Conservation (phyloP, 2,113 vertebrate species). For the Miniopterus natalensis region DNA sequence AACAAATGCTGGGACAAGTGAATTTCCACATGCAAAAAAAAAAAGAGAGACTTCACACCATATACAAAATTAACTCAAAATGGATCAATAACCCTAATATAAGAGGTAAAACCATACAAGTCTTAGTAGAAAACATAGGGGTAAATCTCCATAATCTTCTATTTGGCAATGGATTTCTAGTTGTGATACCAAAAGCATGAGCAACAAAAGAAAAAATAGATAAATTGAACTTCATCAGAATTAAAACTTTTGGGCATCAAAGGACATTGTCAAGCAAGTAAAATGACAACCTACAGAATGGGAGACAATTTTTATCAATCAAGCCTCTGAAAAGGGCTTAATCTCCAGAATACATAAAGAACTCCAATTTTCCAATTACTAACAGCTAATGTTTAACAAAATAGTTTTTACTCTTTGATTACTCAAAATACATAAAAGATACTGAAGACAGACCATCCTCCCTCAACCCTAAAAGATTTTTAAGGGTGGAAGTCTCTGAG, state of each 20-base stretch:
- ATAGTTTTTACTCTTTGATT: background rate
- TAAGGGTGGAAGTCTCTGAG: too few species aligned
- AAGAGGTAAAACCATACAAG: conserved; percentile 9
- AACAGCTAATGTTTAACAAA: conserved; percentile 45
- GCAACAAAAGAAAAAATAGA: background rate
- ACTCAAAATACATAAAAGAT: conserved; percentile 42
- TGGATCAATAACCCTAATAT: background rate
- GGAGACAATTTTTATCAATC: background rate
- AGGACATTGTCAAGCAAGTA: background rate
- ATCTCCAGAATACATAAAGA: conserved; percentile 10
- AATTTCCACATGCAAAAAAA: conserved; percentile 24
- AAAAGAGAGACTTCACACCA: background rate
- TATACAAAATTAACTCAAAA: background rate
- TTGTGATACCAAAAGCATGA: background rate
- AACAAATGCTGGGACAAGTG: background rate
- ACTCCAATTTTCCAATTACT: conserved; percentile 46
- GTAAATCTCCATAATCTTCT: background rate
- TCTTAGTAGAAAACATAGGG: background rate
- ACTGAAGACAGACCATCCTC: too few species aligned
- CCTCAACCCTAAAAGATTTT: too few species aligned
- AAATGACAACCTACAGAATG: background rate
- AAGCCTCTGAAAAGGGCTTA: background rate
- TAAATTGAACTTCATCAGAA: background rate
- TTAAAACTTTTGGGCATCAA: background rate
- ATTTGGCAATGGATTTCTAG: background rate